Evolutionary conservation across 2,888 invertebrate genomes (phyloP), one percentile per base, ranked within the genome.

Genomic region (Troglohyphantes excavatus): DNA sequence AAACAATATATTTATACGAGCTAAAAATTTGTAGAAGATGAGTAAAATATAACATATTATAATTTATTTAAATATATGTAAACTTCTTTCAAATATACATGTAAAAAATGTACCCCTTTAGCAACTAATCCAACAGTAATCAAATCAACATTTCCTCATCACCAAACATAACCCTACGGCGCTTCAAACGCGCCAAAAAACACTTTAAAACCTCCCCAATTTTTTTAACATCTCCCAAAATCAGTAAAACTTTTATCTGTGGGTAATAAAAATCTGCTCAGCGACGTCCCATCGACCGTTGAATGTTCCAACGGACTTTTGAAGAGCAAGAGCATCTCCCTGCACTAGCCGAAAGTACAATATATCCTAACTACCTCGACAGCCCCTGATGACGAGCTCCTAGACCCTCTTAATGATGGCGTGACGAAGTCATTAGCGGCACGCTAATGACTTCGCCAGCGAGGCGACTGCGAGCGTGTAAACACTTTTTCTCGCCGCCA

Each of bases 381-480:
- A 53, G 11, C 17, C 73, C 26, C 17, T 26, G 53, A 26, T 73
- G 73, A 53, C 19, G 26, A 6, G 73, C 23, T 73, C 46, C 17
- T 23, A 53, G 19, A 46, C 46, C 17, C 27, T 73, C 43, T 73
- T 73, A 73, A 73, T 73, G 73, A 73, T 26, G 21, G 43, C 70
- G 39, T 21, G 39, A 43, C 11, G 11, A 33, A 76, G 76, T 39
- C 63, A 76, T 76, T 76, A 76, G 61, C 33, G 61, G 19, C 13
- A 33, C 61, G 61, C 33, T 76, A 76, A 76, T 76, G 76, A 76
- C 61, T 63, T 19, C 61, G 76, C 29, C 76, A 61, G n/a, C 61
- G 2, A 29, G 63, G 19, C 61, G 53, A 26, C 53, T 27, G 27
- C 13, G 73, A 73, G 27, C n/a, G 70, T 70, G 27, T 27, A 70